A percentile compares a stretch with the other conserved stretches of the same genome.
These are phyloP conservation scores for Sebastes aleutianus DNA, from an alignment of 2,797 vertebrate species.

Conservation along the genomic window DNA sequence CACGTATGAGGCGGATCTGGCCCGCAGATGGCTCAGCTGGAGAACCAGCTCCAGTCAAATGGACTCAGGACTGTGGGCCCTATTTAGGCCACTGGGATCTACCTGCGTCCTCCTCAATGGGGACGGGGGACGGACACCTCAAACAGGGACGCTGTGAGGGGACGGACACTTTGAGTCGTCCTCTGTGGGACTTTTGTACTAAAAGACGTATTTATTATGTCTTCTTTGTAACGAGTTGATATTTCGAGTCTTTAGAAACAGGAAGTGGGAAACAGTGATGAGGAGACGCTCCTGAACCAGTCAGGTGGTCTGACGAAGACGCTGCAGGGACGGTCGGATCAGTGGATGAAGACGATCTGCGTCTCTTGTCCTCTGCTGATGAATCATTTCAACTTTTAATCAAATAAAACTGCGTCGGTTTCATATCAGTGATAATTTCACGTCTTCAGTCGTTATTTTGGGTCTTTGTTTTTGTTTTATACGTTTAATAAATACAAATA, in stretches of 20 bases:
- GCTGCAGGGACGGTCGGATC: background rate
- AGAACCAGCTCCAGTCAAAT: background rate
- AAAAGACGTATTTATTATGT: conserved; percentile 32
- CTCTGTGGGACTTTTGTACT: conserved; percentile 21
- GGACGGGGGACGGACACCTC: too few species aligned
- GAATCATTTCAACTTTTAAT: too few species aligned
- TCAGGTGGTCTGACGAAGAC: background rate
- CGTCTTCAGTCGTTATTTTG: too few species aligned
- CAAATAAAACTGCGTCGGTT: too few species aligned
- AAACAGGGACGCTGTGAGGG: background rate
- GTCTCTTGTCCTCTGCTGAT: too few species aligned
- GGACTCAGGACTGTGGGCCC: background rate
- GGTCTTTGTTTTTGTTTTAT: too few species aligned
- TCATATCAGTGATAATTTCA: too few species aligned
- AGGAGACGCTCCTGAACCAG: background rate
- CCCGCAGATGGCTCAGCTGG: background rate
- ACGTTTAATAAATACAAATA: too few species aligned
- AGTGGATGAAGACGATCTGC: background rate
- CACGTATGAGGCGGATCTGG: background rate
- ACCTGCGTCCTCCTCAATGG: background rate
- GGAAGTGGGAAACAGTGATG: background rate
- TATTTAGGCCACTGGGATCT: background rate
- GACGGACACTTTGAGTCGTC: background rate
- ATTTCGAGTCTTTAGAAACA: background rate
- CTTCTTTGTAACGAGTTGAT: background rate